A percentile compares a stretch with the other conserved stretches of the same genome.
Conservation (phyloP, 2,888 invertebrate species). For the Agrotis clavis region DNA sequence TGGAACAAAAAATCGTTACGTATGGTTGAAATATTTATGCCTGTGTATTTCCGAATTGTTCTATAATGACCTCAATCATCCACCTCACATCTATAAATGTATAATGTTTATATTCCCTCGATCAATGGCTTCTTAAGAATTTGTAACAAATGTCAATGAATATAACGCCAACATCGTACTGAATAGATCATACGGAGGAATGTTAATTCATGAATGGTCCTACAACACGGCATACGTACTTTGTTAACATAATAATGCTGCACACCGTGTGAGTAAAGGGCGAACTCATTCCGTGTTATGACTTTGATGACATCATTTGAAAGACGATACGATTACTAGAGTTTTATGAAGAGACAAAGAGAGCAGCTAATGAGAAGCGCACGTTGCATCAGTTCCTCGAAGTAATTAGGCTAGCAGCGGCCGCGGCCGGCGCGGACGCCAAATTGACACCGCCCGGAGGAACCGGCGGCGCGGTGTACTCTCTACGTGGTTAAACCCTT, state of each 20-base stretch:
- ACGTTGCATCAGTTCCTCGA: constrained; percentile 71
- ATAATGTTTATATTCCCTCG: constrained; percentile 26
- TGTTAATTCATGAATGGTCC: constrained; percentile 53
- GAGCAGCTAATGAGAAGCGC: constrained; percentile 68
- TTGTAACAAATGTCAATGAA: constrained; percentile 44
- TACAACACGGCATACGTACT: constrained; percentile 35
- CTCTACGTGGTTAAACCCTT: constrained; percentile 63
- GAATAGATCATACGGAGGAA: constrained; percentile 48
- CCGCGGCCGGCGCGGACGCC: constrained; percentile 63
- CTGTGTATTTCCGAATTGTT: neutral
- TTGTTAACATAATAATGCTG: constrained; percentile 44
- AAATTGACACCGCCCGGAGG: constrained; percentile 74
- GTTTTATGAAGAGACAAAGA: constrained; percentile 65
- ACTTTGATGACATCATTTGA: constrained; percentile 57
- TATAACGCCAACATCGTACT: constrained; percentile 30
- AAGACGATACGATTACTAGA: constrained; percentile 53
- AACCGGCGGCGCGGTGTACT: constrained; percentile 51
- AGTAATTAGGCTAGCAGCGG: constrained; percentile 76
- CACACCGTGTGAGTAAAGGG: constrained; percentile 36
- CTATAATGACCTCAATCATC: constrained; percentile 13
- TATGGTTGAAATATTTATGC: constrained; percentile 13
- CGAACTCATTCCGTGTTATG: constrained; percentile 51
- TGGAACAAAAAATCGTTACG: constrained; percentile 37
- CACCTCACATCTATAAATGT: constrained; percentile 31
- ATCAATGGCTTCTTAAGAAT: constrained; percentile 44